Base-by-base conservation (phyloP, 1,140 invertebrate species). In the Charaxes varanes region DNA sequence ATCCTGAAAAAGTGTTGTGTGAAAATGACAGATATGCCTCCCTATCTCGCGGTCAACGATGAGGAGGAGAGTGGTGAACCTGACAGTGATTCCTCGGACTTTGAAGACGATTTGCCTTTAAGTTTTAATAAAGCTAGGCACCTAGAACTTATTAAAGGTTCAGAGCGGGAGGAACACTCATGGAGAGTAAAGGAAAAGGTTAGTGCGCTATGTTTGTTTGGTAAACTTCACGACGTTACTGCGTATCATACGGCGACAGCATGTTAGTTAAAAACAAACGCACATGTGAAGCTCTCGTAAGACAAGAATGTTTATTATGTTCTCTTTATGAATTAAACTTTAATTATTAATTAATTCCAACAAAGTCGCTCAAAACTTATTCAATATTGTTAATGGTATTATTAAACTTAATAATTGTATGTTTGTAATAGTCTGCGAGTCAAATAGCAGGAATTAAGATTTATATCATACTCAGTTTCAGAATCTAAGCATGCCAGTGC, bases 171-270 rank as follows among this genome's bases (percentile, higher is more conserved):
- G 33, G 90, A 91, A 8, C 92, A 94, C 53, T 91, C 90, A 63
- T 97, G 94, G 94, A 86, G 94, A 61, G 93, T 96, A 87, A 96
- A 96, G 85, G 95, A 97, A 81, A 88, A 94, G 87, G 94, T 96
- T 85, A 66, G 83, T 17, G 21, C 18, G 13, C 37, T 40, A 27
- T 30, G 21, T 33, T 48, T 53, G 27, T 40, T 46, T 35, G 27
- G 12, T 45, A 53, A 53, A 41, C 30, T 21, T 21, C 30, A 3
- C 34, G 24, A 28, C 38, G 21, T 41, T 53, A 74, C 38, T 68
- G 62, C 66, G 65, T 70, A 72, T 52, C 47, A 35, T 18, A 31
- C 36, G 27, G 41, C 30, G 35, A 38, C 48, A 51, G 35, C 41
- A 53, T 38, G 37, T 40, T 48, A 42, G 34, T 48, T 64, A 36